Conservation (phyloP, 1,140 invertebrate genomes). For the Drosophila bipectinata region DNA sequence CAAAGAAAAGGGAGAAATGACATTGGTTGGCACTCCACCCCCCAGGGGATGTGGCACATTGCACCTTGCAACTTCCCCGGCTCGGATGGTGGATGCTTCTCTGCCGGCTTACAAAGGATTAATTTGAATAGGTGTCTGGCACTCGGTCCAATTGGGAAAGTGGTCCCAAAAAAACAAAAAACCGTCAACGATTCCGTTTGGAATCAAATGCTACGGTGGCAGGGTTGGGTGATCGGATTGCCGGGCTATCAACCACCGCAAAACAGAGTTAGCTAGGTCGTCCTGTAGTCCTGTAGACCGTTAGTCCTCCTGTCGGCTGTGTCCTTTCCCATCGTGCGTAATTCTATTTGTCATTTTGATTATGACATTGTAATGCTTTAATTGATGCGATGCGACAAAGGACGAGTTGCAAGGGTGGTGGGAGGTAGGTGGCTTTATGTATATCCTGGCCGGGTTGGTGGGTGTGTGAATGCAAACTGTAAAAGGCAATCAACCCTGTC, state of each 20-base stretch:
- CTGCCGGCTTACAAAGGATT: constrained; percentile 72
- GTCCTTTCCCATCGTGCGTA: constrained; percentile 80
- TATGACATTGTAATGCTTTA: constrained; percentile 84
- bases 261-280: constrained; percentile 33
- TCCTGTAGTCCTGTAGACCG: background rate
- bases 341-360: constrained; percentile 84
- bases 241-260: constrained; percentile 62
- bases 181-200: constrained; percentile 5
- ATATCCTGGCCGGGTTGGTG: constrained; percentile 4
- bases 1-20: constrained; percentile 17
- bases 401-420: constrained; percentile 11
- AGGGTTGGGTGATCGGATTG: constrained; percentile 28
- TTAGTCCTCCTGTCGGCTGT: constrained; percentile 56
- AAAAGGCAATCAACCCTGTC: constrained; percentile 75
- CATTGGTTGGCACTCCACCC: constrained; percentile 33
- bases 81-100: constrained; percentile 17
- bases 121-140: constrained; percentile 74
- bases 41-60: constrained; percentile 6
- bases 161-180: constrained; percentile 63
- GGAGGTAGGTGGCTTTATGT: background rate
- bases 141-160: constrained; percentile 68
- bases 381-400: constrained; percentile 79
- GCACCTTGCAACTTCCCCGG: constrained; percentile 20
- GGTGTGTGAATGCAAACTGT: constrained; percentile 49
- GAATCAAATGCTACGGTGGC: constrained; percentile 32